Base-by-base conservation (phyloP, 2,113 vertebrate species). In the Neomonachus schauinslandi region DNA sequence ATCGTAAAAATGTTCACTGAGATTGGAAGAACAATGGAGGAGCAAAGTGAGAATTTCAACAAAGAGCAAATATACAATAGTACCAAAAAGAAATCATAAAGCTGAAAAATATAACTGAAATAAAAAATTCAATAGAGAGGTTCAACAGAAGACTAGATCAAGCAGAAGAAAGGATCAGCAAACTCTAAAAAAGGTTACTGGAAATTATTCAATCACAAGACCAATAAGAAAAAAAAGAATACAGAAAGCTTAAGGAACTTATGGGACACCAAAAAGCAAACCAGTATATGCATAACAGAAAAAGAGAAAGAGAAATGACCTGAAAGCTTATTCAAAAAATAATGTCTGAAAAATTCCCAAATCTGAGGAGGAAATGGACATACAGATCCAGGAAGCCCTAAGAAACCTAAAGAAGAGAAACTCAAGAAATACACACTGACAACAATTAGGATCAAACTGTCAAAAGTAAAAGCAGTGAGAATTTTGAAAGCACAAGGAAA, bases 401-500 rank as follows among this genome's bases (percentile, higher is more conserved):
- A 53, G 57, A 79, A 59, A 67, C 63, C 24, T 4, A 72, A 51
- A 65, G 18, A 65, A 55, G 79, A 81, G 53, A 24, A 82, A 39
- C 33, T 72, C 39, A 94, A 71, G 28, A 83, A 84, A 61, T 72
- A 33, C 13, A 4, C 76, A 82, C 33, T 16, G 33, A 81, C 24
- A 94, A 26, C 69, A 89, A 81, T 51, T 94, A 94, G 4, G 22
- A 91, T 53, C 63, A 24, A 89, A 89, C 2, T 82, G 42, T 72
- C 85, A 51, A 72, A 89, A 72, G 53, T 72, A 71, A 94, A 94
- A 94, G 65, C 76, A 42, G 51, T 63, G 74, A 94, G 15, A 36
- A 81, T 81, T 39, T 51, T 89, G 16, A 89, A 61, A 61, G 33
- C 33, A 39, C 5, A 89, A 81, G 39, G 59, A 81, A 89, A 94